These are phyloP conservation scores for Phalacrocorax aristotelis DNA, from an alignment of 2,113 vertebrate species.

Conservation along the genomic window DNA sequence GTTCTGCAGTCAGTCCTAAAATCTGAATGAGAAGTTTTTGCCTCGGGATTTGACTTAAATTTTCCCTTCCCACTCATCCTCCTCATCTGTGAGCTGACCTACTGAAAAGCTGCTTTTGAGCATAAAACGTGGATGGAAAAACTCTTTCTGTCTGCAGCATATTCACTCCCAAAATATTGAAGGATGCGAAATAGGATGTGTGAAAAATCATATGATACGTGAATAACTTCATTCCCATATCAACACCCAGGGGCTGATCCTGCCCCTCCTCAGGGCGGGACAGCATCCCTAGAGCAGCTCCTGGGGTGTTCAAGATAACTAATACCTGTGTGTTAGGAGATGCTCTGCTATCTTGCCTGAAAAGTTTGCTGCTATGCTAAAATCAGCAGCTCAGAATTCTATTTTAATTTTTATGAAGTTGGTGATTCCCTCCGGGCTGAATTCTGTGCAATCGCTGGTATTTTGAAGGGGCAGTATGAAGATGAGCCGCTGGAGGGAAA, in stretches of 20 bases:
- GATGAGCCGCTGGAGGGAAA: background rate
- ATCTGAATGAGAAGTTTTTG: background rate
- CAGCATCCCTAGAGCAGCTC: background rate
- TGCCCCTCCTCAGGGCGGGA: background rate
- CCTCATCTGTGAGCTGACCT: background rate
- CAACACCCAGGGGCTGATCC: background rate
- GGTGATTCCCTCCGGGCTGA: background rate
- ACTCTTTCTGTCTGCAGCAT: background rate
- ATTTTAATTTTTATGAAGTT: background rate
- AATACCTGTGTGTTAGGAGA: background rate
- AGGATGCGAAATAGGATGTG: background rate
- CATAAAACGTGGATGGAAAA: background rate
- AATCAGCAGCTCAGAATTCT: background rate
- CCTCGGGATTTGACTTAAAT: background rate
- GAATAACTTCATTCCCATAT: background rate
- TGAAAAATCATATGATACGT: rapidly evolving
- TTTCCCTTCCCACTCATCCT: background rate
- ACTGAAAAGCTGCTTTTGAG: constrained; percentile 5
- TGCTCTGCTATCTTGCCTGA: background rate
- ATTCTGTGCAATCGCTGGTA: background rate
- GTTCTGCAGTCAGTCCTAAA: background rate
- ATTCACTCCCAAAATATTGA: background rate
- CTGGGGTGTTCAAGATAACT: background rate
- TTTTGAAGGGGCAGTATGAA: background rate
- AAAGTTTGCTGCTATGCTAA: background rate